phyloP scores from a whole-genome alignment of 2,113 vertebrate species.

The Daubentonia madagascariensis region DNA sequence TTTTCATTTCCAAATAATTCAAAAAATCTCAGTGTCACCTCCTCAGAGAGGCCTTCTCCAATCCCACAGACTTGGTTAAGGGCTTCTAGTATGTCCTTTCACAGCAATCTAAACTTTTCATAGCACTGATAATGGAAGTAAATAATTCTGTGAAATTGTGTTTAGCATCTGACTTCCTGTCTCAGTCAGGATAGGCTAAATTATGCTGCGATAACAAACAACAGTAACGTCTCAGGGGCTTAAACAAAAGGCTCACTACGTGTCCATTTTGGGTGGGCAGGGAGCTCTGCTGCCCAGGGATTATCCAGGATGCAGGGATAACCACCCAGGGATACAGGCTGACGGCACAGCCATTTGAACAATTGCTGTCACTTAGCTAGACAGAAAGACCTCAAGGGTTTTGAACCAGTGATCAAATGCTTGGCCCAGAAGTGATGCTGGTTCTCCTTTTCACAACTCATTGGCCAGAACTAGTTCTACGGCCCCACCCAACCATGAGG shows the following conservation, averaged over 20 bases:
- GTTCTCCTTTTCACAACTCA: not conserved
- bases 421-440: not conserved
- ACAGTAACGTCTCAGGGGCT: not conserved
- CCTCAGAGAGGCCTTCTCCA: not conserved
- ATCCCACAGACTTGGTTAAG: not conserved
- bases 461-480: not conserved
- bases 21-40: not conserved
- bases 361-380: not conserved
- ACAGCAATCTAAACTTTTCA: not conserved
- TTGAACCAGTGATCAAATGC: not conserved
- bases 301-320: not conserved
- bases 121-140: not conserved
- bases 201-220: not conserved
- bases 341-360: accelerated
- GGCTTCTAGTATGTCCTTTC: not conserved
- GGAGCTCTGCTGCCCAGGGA: too few species aligned
- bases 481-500: not conserved
- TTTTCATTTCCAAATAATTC: not conserved
- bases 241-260: not conserved
- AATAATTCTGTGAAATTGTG: too few species aligned
- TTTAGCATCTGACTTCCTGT: not conserved
- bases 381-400: not conserved
- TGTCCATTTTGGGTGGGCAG: not conserved
- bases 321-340: not conserved
- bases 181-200: not conserved